Evolutionary conservation across 2,113 vertebrate genomes (phyloP), one percentile per base, ranked within the genome.

Genomic region (Heliornis fulica): DNA sequence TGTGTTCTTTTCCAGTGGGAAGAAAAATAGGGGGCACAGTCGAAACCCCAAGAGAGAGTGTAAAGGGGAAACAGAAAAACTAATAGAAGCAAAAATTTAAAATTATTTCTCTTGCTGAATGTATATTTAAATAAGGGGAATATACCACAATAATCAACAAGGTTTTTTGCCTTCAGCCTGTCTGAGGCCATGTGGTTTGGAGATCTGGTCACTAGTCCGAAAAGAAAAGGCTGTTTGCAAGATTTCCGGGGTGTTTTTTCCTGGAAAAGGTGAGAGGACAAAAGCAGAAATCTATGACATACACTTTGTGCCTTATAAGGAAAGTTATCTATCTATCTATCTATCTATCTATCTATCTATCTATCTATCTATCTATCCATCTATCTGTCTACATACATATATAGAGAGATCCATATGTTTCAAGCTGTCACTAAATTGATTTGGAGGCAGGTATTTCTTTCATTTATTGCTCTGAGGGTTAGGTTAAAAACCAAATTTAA

Each of bases 111-210:
- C 40, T 92, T 96, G 78, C 34, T 97, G 87, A 96, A 96, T 95
- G 68, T 96, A 22, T 96, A 85, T 96, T 92, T 96, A 34, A 97
- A 88, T 83, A 74, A 71, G 75, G 60, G 88, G 56, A 96, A 86
- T 96, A 94, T 97, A 90, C 40, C 86, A 92, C 96, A 97, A 96
- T 97, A 97, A 94, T 93, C 97, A 97, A 96, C 81, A 21, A 92
- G 91, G 93, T 96, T 96, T 97, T 97, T 95, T 97, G 95, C 96
- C 95, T 97, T 97, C 95, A 97, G 96, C 95, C 96, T 97, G 85
- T 97, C 94, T 97, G 96, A 97, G 96, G 96, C 93, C 94, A 97
- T 97, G 96, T 96, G 96, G 91, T 96, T 97, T 97, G 96, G 95
- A 97, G 96, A 87, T 95, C 94, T 96, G 95, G 91, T 96, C 93